Conservation (phyloP, 2,888 invertebrate genomes). For the Lycocerus yunnanus region DNA sequence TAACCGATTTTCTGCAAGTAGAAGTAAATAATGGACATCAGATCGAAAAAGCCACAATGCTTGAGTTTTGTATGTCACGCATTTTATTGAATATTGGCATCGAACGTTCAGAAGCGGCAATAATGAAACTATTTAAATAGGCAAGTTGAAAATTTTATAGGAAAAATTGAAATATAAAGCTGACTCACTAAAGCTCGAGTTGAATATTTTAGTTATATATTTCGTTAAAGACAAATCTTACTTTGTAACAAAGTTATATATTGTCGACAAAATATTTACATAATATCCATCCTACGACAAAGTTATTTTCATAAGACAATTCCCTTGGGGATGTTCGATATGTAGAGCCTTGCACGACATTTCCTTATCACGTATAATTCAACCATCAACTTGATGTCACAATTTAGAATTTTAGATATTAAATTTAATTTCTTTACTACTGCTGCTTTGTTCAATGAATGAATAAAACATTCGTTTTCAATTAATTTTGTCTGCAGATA, state of each 20-base stretch:
- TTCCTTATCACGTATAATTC: conserved; percentile 2
- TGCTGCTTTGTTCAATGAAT: neutral
- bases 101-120: neutral
- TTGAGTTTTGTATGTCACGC: neutral
- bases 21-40: neutral
- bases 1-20: neutral
- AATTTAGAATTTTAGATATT: neutral
- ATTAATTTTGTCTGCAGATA: neutral
- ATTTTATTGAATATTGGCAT: neutral
- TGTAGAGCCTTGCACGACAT: neutral
- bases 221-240: neutral
- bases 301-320: neutral
- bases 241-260: neutral
- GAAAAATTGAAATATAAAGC: neutral
- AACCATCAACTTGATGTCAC: neutral
- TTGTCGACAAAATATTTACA: neutral
- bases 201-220: neutral
- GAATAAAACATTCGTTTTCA: neutral
- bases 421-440: neutral
- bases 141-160: neutral
- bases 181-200: neutral
- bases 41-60: neutral
- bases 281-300: neutral
- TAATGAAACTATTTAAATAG: neutral
- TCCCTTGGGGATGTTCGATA: neutral